These are phyloP conservation scores for Caprella mutica DNA, from an alignment of 2,888 invertebrate genomes.

Conservation along the genomic window DNA sequence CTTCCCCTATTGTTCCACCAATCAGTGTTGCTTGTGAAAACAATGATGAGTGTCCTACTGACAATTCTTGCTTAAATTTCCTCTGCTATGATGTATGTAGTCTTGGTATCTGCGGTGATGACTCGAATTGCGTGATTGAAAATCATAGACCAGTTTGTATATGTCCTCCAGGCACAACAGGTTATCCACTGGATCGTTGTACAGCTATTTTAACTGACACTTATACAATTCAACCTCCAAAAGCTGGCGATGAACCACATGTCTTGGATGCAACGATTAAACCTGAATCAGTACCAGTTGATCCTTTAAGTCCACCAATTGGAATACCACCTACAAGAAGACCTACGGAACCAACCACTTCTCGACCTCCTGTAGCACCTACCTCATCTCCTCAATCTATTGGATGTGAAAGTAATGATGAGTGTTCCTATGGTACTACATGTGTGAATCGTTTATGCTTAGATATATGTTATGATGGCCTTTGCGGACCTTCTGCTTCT, in stretches of 20 bases:
- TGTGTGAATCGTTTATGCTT: constrained; percentile 22
- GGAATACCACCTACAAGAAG: constrained; percentile 17
- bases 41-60: constrained; percentile 48
- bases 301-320: constrained; percentile 12
- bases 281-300: constrained; percentile 1
- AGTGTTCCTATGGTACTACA: constrained; percentile 20
- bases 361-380: constrained; percentile 13
- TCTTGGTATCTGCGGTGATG: constrained; percentile 54
- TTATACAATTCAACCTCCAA: constrained; percentile 40
- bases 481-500: constrained; percentile 37
- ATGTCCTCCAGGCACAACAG: constrained; percentile 31
- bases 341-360: constrained; percentile 13
- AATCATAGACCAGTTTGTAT: constrained; percentile 45
- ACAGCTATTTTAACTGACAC: constrained; percentile 6
- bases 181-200: constrained; percentile 18
- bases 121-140: constrained; percentile 65
- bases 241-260: constrained; percentile 5
- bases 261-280: background rate
- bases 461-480: constrained; percentile 16
- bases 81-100: constrained; percentile 74
- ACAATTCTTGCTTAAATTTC: constrained; percentile 60
- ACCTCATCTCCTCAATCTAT: constrained; percentile 17
- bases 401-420: constrained; percentile 22
- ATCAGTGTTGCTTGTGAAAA: constrained; percentile 13
- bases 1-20: background rate